These are phyloP conservation scores for Gnatocerus cornutus DNA, from an alignment of 2,888 invertebrate species.

Conservation along the genomic window DNA sequence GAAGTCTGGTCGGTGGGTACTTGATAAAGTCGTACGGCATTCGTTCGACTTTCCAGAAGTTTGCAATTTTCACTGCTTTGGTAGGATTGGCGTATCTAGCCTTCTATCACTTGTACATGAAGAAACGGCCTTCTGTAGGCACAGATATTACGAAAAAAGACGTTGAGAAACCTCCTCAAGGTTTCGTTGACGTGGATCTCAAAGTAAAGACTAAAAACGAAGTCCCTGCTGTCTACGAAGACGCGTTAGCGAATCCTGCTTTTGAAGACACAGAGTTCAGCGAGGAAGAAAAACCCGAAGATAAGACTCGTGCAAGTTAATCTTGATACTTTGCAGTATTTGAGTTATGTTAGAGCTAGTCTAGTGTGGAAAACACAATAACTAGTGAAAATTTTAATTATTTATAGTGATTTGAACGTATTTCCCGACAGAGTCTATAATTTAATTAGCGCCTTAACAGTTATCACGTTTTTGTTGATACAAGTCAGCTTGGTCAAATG, in stretches of 20 bases:
- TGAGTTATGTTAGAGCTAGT: constrained; percentile 35
- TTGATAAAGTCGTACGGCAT: constrained; percentile 83
- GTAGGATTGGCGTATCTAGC: constrained; percentile 80
- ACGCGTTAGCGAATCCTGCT: constrained; percentile 65
- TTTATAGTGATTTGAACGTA: constrained; percentile 3
- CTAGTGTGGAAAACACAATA: constrained; percentile 26
- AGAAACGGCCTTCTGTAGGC: constrained; percentile 73
- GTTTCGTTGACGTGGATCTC: constrained; percentile 57
- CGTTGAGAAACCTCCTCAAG: constrained; percentile 62
- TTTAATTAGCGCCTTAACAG: constrained; percentile 17
- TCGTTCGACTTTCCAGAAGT: constrained; percentile 81
- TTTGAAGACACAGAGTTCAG: constrained; percentile 64
- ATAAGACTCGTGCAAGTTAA: constrained; percentile 21
- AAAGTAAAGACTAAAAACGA: constrained; percentile 55
- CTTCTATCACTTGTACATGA: constrained; percentile 80
- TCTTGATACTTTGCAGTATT: constrained; percentile 27
- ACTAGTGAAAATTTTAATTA: constrained; percentile 17
- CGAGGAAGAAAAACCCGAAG: constrained; percentile 44
- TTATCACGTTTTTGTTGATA: constrained; percentile 7
- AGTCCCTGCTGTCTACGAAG: constrained; percentile 62
- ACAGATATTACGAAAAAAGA: constrained; percentile 77
- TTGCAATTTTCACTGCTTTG: constrained; percentile 76
- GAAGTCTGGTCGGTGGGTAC: constrained; percentile 84
- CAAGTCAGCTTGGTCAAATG: constrained; percentile 19
- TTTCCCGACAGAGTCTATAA: constrained; percentile 18